Conservation (phyloP, 37 sponge, comb jelly and placozoan genomes). For the Sycon ciliatum region DNA sequence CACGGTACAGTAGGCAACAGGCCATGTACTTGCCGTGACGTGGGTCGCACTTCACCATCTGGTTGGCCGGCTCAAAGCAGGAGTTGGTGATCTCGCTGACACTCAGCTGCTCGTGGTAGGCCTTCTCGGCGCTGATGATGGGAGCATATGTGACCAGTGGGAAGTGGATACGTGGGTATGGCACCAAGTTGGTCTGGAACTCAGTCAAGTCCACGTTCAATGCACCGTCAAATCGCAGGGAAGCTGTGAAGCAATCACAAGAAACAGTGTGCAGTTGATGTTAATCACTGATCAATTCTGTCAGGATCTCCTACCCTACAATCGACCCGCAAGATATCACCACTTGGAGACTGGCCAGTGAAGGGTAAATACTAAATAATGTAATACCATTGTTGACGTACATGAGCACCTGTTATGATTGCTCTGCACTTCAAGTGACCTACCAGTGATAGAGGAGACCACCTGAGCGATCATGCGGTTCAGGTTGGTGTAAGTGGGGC, state of each 20-base stretch:
- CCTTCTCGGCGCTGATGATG: conserved; percentile 64
- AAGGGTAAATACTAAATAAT: too few species aligned
- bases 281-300: too few species aligned
- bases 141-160: conserved; percentile 88
- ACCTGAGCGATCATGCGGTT: conserved; percentile 77
- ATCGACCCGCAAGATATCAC: too few species aligned
- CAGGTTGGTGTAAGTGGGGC: conserved; percentile 76
- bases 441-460: conserved; percentile 85
- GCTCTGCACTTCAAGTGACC: too few species aligned
- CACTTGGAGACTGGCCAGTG: too few species aligned
- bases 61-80: conserved; percentile 87
- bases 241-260: too few species aligned
- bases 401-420: too few species aligned
- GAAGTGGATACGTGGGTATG: conserved; percentile 74
- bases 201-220: conserved; percentile 88
- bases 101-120: conserved; percentile 70
- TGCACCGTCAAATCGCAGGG: conserved; percentile 84
- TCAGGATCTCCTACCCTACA: too few species aligned
- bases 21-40: conserved; percentile 97
- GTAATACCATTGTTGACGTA: too few species aligned
- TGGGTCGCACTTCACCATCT: conserved; percentile 95
- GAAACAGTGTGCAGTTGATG: too few species aligned
- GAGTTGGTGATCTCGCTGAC: conserved; percentile 68
- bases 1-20: conserved; percentile 85
- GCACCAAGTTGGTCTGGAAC: conserved; percentile 95